Evolutionary conservation across 2,888 invertebrate species (phyloP), one percentile per base, ranked within the genome.

Genomic region (Andricus curvator): DNA sequence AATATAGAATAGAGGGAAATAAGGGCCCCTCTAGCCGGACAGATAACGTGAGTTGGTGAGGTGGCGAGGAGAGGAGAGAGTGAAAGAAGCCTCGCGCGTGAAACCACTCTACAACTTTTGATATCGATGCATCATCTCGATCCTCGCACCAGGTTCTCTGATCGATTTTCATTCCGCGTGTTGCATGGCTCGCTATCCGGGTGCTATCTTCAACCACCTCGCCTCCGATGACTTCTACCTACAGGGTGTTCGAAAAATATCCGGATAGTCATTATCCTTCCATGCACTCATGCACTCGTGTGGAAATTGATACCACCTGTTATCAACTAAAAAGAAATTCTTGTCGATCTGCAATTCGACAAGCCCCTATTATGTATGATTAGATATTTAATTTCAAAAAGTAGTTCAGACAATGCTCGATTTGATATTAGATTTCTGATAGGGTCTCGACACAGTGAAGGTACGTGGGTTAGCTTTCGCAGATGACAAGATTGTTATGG

Each of bases 71-170:
- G 67, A 37, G 60, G 78, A 79, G 82, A 82, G 80, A 81, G 83
- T 80, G 51, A 64, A 79, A 85, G 85, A 80, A 84, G 82, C 79
- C 41, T 85, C 85, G 86, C 86, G 89, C 88, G 88, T 87, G 89
- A 90, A 91, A 91, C 89, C 90, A 90, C 91, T 91, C 91, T 88
- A 87, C 91, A 90, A 90, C 89, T 91, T 90, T 91, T 90, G 89
- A 92, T 92, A 92, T 92, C 92, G 91, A 92, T 91, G 92, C 92
- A 92, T 92, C 92, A 92, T 92, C 92, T 91, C 90, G 89, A 90
- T 90, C 88, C 90, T 89, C 88, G 89, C 88, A 87, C 88, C 88
- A 88, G 86, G 84, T 87, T 88, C 88, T 87, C 88, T 91, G 91
- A 92, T 92, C 92, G 92, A 92, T 92, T 92, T 92, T 91, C 92